A percentile compares a stretch with the other conserved stretches of the same genome.
Conservation (phyloP, 2,888 invertebrate species). For the Pteria penguin region DNA sequence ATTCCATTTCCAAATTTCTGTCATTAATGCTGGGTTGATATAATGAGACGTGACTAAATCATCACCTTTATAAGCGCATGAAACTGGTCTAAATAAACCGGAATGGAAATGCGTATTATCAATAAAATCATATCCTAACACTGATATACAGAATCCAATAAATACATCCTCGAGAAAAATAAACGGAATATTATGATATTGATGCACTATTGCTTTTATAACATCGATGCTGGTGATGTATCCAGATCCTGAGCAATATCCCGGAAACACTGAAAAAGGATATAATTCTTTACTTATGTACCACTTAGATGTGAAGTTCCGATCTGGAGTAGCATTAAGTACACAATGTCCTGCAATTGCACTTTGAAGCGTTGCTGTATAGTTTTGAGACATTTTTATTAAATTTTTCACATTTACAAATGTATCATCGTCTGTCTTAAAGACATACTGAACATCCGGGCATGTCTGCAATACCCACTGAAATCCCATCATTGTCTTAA, state of each 20-base stretch:
- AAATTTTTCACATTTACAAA: constrained; percentile 33
- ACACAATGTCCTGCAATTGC: constrained; percentile 53
- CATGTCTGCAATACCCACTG: constrained; percentile 45
- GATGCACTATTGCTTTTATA: constrained; percentile 47
- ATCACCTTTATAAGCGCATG: not conserved
- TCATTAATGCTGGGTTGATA: not conserved
- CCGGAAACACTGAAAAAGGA: constrained; percentile 55
- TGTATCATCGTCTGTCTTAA: constrained; percentile 52
- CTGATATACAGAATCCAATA: constrained; percentile 56
- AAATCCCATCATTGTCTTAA: constrained; percentile 47
- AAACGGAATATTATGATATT: constrained; percentile 62
- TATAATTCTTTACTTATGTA: constrained; percentile 58
- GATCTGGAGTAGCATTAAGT: constrained; percentile 45
- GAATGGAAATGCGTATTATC: not conserved
- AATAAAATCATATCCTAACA: constrained; percentile 39
- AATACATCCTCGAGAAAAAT: constrained; percentile 70
- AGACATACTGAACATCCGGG: constrained; percentile 34
- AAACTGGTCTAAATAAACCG: not conserved
- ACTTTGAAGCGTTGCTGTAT: constrained; percentile 27
- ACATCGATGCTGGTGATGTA: constrained; percentile 60
- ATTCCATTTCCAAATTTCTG: not conserved
- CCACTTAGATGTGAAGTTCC: constrained; percentile 61
- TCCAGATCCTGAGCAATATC: constrained; percentile 66
- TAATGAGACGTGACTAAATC: not conserved
- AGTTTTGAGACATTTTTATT: constrained; percentile 22